A percentile compares a stretch with the other conserved stretches of the same genome.
Evolutionary conservation across 2,797 vertebrate species (phyloP).

Genomic region (Bufotes viridis): DNA sequence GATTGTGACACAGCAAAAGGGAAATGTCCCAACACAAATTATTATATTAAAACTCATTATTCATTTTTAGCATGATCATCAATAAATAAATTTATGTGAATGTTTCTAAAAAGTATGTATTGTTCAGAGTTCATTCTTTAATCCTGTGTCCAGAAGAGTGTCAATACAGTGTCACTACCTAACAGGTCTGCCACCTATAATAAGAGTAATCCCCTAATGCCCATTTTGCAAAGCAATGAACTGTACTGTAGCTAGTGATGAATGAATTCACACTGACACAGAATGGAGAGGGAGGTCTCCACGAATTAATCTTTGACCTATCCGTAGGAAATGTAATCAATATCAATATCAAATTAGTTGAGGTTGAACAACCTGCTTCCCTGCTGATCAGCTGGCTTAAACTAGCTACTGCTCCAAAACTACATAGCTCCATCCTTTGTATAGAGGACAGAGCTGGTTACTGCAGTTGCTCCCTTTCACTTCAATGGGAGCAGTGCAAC

Average conservation of each 20-base stretch:
- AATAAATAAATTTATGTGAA: neutral
- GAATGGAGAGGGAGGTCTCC: neutral
- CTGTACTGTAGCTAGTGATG: neutral
- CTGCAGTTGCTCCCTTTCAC: no score
- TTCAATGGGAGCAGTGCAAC: no score
- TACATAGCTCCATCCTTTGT: no score
- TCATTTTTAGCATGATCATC: neutral
- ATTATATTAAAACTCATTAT: neutral
- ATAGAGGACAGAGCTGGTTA: no score
- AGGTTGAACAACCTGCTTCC: no score
- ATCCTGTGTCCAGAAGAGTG: neutral
- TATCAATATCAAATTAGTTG: no score
- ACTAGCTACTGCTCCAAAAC: no score
- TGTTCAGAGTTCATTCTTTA: neutral
- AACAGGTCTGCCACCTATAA: neutral
- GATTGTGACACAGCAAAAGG: neutral
- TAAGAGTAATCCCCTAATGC: neutral
- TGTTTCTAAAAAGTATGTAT: neutral
- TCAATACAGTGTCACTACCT: neutral
- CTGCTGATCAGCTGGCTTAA: no score
- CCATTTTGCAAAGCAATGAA: neutral
- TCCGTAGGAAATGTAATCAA: no score
- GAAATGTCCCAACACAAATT: neutral
- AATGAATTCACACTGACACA: neutral
- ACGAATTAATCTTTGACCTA: no score